phyloP scores from a whole-genome alignment of 2,113 vertebrate genomes.

The Tupaia chinensis region DNA sequence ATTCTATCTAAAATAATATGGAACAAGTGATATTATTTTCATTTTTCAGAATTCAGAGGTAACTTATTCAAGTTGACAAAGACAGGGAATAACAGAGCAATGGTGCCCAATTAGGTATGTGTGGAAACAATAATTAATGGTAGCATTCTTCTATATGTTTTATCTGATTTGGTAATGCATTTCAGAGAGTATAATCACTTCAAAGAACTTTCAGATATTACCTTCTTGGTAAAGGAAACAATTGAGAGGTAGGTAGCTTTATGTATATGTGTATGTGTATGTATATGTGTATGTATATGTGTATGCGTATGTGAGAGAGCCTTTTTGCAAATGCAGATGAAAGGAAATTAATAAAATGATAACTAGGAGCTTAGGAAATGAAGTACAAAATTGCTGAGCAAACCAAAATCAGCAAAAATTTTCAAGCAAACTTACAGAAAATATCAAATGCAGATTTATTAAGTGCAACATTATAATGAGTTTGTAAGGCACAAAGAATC shows the following conservation, averaged over 20 bases:
- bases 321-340: slow-evolving; percentile 27
- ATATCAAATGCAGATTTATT: slow-evolving; percentile 77
- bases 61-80: not conserved
- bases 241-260: not conserved
- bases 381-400: slow-evolving; percentile 66
- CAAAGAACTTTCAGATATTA: not conserved
- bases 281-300: not conserved
- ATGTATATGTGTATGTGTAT: not conserved
- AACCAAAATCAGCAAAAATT: slow-evolving; percentile 66
- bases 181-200: not conserved
- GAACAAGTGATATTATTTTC: not conserved
- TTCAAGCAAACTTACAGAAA: slow-evolving; percentile 64
- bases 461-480: slow-evolving; percentile 68
- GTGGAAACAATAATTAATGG: not conserved
- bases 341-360: not conserved
- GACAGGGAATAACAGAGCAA: not conserved
- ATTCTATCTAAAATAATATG: slow-evolving; percentile 16
- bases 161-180: not conserved
- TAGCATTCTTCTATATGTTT: not conserved
- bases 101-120: not conserved
- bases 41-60: slow-evolving; percentile 8
- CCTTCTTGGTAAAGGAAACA: not conserved
- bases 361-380: slow-evolving; percentile 7
- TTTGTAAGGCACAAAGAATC: slow-evolving; percentile 60
- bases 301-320: not conserved